A percentile compares a stretch with the other conserved stretches of the same genome.
These are phyloP conservation scores for Forficula auricularia DNA, from an alignment of 1,140 invertebrate species.

Conservation along the genomic window DNA sequence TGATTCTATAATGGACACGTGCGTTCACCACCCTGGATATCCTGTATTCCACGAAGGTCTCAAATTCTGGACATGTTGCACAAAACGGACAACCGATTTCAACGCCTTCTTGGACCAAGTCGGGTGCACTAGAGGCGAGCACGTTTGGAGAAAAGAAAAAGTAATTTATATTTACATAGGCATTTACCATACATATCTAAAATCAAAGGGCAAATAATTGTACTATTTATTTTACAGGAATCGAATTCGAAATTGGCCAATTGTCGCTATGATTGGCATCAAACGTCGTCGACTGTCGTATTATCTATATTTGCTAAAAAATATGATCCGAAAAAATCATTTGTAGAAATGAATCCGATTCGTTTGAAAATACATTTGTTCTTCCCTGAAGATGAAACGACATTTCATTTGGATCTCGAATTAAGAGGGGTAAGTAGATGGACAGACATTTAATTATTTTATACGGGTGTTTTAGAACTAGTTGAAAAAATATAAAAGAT, in stretches of 20 bases:
- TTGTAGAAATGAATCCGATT: conserved; percentile 70
- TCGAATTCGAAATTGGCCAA: conserved; percentile 37
- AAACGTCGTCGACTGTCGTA: conserved; percentile 63
- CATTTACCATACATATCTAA: no score
- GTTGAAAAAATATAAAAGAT: neutral
- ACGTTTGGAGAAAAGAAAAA: conserved; percentile 67
- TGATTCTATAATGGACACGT: conserved; percentile 43
- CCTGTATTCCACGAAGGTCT: conserved; percentile 96
- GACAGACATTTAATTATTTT: no score
- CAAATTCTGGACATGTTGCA: conserved; percentile 96
- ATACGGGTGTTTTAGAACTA: neutral
- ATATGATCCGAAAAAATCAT: conserved; percentile 57
- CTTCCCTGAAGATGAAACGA: conserved; percentile 55
- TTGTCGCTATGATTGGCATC: conserved; percentile 87
- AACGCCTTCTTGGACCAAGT: conserved; percentile 72
- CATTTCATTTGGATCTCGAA: conserved; percentile 65
- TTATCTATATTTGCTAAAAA: conserved; percentile 82
- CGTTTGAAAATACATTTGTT: conserved; percentile 54
- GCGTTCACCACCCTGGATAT: conserved; percentile 70
- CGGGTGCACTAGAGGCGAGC: conserved; percentile 63
- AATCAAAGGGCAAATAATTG: no score
- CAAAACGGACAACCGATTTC: conserved; percentile 86
- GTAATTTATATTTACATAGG: conserved; percentile 24
- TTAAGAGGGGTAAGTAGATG: conserved; percentile 56
- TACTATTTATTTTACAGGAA: conserved; percentile 26